Conservation (phyloP, 2,113 vertebrate species). For the Petrocephalus zakoni region DNA sequence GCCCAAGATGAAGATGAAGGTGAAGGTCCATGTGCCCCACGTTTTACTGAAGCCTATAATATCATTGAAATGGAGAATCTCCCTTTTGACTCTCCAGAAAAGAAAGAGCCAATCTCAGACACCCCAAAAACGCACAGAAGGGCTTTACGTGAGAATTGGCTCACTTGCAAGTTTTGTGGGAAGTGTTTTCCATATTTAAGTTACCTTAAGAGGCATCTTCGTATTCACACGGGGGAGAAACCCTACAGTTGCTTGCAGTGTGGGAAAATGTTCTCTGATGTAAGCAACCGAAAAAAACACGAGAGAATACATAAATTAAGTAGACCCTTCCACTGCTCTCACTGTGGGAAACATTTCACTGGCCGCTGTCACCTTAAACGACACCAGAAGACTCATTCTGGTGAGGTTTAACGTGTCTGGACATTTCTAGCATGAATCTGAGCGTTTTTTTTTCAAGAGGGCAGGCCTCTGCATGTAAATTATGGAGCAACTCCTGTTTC, state of each 20-base stretch:
- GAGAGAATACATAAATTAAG: neutral
- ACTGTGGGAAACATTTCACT: neutral
- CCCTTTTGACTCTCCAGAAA: too few species aligned
- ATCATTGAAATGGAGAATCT: neutral
- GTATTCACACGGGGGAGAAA: neutral
- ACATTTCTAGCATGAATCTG: neutral
- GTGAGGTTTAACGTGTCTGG: neutral
- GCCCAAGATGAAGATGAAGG: too few species aligned
- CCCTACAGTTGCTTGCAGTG: slow-evolving; percentile 1
- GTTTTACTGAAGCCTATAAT: neutral
- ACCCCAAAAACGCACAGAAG: neutral
- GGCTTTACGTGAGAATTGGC: neutral
- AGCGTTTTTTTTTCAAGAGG: too few species aligned
- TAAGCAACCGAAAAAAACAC: neutral
- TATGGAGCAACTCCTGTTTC: too few species aligned
- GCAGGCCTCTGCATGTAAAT: too few species aligned
- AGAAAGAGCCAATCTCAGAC: neutral
- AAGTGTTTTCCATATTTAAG: neutral
- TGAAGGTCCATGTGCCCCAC: too few species aligned
- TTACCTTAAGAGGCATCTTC: slow-evolving; percentile 10
- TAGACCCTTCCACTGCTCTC: neutral
- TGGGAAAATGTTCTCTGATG: slow-evolving; percentile 9
- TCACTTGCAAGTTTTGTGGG: neutral
- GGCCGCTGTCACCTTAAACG: neutral
- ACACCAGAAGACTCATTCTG: neutral